phyloP scores from a whole-genome alignment of 2,797 vertebrate genomes.

The Sandelia bainsii region DNA sequence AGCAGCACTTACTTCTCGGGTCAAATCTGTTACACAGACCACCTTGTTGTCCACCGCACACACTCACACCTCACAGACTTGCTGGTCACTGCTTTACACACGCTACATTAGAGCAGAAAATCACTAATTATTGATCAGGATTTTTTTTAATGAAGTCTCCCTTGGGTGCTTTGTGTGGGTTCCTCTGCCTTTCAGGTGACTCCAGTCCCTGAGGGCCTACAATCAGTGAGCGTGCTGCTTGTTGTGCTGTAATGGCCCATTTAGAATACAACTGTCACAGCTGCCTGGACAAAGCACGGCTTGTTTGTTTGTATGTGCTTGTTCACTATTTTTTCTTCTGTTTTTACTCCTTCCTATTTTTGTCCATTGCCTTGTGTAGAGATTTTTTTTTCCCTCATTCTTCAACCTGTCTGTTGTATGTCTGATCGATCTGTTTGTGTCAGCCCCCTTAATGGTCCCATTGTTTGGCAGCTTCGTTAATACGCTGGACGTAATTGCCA shows the following conservation, averaged over 20 bases:
- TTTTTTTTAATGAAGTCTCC: constrained; percentile 48
- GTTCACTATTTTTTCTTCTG: constrained; percentile 44
- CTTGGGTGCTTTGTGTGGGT: constrained; percentile 50
- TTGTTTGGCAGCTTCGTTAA: constrained; percentile 75
- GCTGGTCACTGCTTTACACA: constrained; percentile 45
- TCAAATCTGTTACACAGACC: constrained; percentile 26
- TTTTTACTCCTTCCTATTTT: constrained; percentile 37
- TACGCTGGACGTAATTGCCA: constrained; percentile 77
- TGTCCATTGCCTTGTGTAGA: constrained; percentile 52
- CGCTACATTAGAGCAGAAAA: constrained; percentile 45
- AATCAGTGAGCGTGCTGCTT: constrained; percentile 74
- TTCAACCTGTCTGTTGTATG: constrained; percentile 65
- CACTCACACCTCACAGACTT: constrained; percentile 16
- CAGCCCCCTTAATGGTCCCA: constrained; percentile 72
- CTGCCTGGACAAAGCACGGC: constrained; percentile 65
- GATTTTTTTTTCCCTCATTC: constrained; percentile 48
- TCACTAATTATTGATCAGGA: constrained; percentile 74
- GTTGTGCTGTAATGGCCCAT: constrained; percentile 78
- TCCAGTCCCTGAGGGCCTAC: constrained; percentile 45
- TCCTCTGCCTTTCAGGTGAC: constrained; percentile 65
- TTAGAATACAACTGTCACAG: constrained; percentile 75
- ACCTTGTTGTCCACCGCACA: not conserved
- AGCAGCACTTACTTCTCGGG: constrained; percentile 7
- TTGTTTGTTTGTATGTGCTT: constrained; percentile 68
- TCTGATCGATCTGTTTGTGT: constrained; percentile 83